Percentiles rank a stretch among this genome's conserved stretches.
Evolutionary conservation across 1,140 invertebrate genomes (phyloP).

Genomic region (Leptopilina clavipes): DNA sequence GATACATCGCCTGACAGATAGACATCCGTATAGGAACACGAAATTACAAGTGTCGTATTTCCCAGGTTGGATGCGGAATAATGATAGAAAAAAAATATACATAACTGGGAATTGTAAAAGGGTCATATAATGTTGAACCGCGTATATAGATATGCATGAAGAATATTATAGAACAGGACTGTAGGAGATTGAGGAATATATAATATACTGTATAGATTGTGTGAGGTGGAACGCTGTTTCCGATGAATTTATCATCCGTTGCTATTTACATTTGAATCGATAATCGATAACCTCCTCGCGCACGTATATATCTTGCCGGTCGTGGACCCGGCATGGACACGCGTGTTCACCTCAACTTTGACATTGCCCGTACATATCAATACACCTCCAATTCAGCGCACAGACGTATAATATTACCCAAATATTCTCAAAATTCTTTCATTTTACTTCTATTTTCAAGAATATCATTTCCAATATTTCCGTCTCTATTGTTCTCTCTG

Average conservation of each 20-base stretch:
- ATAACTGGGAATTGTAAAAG: neutral
- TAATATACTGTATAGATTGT: neutral
- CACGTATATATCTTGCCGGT: conserved; percentile 1
- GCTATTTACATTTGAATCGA: conserved; percentile 64
- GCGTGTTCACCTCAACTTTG: conserved; percentile 12
- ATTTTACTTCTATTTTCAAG: neutral
- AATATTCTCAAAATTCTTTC: conserved; percentile 2
- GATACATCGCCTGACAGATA: no score
- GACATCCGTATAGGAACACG: neutral
- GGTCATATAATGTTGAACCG: conserved; percentile 12
- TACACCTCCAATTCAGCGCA: no score
- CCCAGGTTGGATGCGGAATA: neutral
- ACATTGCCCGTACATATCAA: conserved; percentile 8
- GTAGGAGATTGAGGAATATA: neutral
- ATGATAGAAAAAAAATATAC: no score
- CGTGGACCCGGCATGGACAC: neutral
- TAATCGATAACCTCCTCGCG: conserved; percentile 57
- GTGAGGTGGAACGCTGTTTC: conserved; percentile 38
- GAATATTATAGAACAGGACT: neutral
- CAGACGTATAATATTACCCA: neutral
- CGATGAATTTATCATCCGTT: conserved; percentile 52
- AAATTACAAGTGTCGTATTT: neutral
- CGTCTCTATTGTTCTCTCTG: no score
- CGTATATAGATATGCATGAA: neutral
- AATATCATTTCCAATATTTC: neutral